Conservation (phyloP, 2,113 vertebrate species). For the Serilophus lunatus region DNA sequence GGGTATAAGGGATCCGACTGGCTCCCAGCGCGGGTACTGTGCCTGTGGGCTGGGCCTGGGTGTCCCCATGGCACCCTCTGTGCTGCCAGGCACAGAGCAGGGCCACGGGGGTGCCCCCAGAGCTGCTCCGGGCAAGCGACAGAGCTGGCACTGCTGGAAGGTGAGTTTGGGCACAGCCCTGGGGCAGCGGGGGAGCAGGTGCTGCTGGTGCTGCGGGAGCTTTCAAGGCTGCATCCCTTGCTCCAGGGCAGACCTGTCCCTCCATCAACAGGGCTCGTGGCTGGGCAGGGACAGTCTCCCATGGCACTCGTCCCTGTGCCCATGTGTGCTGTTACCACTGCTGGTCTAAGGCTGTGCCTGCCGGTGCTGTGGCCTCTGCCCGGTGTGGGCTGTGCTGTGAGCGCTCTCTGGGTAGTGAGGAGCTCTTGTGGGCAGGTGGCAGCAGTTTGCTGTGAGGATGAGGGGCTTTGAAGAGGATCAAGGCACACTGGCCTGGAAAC, state of each 20-base stretch:
- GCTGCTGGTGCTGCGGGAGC: background rate
- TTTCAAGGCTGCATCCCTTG: background rate
- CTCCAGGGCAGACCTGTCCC: rapidly evolving
- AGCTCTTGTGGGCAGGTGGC: background rate
- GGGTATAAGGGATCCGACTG: background rate
- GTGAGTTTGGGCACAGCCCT: background rate
- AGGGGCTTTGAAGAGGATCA: too few relatives aligned
- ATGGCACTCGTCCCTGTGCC: rapidly evolving
- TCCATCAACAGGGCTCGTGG: too few relatives aligned
- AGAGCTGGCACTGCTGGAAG: background rate
- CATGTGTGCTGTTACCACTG: rapidly evolving
- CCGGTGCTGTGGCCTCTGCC: rapidly evolving
- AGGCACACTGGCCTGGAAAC: background rate
- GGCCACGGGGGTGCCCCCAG: rapidly evolving
- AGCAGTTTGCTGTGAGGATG: rapidly evolving
- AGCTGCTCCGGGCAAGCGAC: rapidly evolving
- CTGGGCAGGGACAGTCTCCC: background rate
- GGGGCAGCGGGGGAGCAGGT: rapidly evolving
- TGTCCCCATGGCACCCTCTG: rapidly evolving
- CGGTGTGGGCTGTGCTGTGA: rapidly evolving
- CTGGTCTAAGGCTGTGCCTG: background rate
- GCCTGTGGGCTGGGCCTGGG: background rate
- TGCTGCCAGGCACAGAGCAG: background rate
- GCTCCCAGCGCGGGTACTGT: background rate
- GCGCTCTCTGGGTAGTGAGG: background rate